phyloP scores from a whole-genome alignment of 2,888 invertebrate species.

The Mystacides longicornis region DNA sequence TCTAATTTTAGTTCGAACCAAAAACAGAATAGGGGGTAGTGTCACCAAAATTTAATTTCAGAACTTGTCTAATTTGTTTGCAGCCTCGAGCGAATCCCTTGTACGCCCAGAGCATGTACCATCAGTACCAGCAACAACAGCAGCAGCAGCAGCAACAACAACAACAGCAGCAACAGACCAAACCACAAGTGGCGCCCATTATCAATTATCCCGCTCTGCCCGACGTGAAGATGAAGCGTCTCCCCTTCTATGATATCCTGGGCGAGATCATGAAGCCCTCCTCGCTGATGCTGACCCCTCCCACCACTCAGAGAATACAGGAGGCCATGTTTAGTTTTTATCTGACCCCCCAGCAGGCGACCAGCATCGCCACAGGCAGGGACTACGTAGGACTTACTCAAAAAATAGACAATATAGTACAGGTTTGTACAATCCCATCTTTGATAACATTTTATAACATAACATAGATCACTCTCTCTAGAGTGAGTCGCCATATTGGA shows the following conservation, averaged over 20 bases:
- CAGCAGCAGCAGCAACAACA: constrained; percentile 48
- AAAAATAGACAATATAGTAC: constrained; percentile 60
- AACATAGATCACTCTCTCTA: no score
- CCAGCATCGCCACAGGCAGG: constrained; percentile 79
- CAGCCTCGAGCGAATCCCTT: constrained; percentile 50
- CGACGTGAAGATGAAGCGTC: constrained; percentile 82
- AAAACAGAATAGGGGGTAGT: no score
- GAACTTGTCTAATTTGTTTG: constrained; percentile 22
- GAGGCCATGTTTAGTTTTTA: constrained; percentile 84
- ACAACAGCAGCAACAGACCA: constrained; percentile 38
- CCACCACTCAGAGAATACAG: constrained; percentile 64
- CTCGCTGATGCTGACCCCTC: constrained; percentile 64
- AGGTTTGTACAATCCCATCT: constrained; percentile 45
- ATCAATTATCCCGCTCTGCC: constrained; percentile 78
- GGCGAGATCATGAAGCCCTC: constrained; percentile 86
- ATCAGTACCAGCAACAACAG: constrained; percentile 50
- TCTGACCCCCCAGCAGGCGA: constrained; percentile 86
- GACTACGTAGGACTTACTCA: constrained; percentile 51
- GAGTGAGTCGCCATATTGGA: no score
- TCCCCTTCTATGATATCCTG: constrained; percentile 88
- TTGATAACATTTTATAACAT: no score
- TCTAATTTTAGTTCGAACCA: no score
- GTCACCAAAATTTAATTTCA: no score
- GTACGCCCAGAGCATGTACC: constrained; percentile 51
- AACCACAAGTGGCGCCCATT: constrained; percentile 21